Evolutionary conservation across 1,140 invertebrate species (phyloP).

Genomic region (Magallana ariakensis): DNA sequence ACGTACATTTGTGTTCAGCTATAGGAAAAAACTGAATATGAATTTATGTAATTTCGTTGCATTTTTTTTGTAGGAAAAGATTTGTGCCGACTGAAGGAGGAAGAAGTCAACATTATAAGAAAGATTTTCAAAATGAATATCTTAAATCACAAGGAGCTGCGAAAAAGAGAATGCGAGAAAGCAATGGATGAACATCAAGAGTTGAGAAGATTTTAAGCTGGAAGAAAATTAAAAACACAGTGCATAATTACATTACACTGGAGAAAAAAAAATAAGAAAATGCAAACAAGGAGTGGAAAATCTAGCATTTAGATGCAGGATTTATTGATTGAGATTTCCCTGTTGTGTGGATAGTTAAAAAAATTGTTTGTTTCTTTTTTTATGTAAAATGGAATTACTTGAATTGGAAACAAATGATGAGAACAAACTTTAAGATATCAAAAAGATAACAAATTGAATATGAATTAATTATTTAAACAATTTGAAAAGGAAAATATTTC

Average conservation of each 20-base stretch:
- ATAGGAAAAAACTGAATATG: too few species aligned
- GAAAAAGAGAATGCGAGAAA: slow-evolving; percentile 3
- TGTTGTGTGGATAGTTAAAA: not conserved
- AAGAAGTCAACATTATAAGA: slow-evolving; percentile 21
- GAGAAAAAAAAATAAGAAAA: slow-evolving; percentile 37
- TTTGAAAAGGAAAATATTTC: too few species aligned
- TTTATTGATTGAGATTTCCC: not conserved
- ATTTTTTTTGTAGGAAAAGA: not conserved
- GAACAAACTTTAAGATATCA: too few species aligned
- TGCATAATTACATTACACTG: slow-evolving; percentile 32
- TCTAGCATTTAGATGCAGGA: not conserved
- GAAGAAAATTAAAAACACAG: slow-evolving; percentile 43
- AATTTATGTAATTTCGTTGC: not conserved
- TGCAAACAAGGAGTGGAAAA: not conserved
- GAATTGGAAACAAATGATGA: not conserved
- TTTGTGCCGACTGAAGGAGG: not conserved
- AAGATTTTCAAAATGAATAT: slow-evolving; percentile 42
- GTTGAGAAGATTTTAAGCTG: slow-evolving; percentile 10
- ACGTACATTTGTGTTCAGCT: too few species aligned
- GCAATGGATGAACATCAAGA: slow-evolving; percentile 4
- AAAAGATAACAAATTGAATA: too few species aligned
- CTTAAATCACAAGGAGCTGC: not conserved
- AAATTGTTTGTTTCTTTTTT: too few species aligned
- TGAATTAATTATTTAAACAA: too few species aligned
- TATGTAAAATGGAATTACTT: not conserved